Evolutionary conservation across 2,113 vertebrate species (phyloP).

Genomic region (Eidolon helvum): DNA sequence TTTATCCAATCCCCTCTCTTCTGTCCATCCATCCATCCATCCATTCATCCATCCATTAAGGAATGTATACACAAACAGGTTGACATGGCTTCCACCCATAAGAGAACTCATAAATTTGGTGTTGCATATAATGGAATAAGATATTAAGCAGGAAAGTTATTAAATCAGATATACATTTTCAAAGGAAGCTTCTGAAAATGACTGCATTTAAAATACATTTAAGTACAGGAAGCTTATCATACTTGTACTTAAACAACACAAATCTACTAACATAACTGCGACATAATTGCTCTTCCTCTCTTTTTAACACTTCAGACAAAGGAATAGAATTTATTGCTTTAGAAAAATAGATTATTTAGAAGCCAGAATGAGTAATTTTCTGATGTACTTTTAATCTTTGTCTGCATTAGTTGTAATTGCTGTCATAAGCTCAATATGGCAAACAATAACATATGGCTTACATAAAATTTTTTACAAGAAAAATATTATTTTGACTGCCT

Average conservation of each 20-base stretch:
- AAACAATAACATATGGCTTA: neutral
- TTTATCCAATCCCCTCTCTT: neutral
- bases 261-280: neutral
- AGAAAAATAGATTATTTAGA: slow-evolving; percentile 6
- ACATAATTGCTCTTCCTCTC: neutral
- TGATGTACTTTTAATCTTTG: slow-evolving; percentile 46
- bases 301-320: slow-evolving; percentile 17
- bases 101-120: neutral
- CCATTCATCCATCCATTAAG: neutral
- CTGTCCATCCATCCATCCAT: neutral
- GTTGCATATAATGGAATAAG: neutral
- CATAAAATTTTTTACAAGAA: slow-evolving; percentile 11
- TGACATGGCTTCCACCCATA: neutral
- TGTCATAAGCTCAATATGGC: slow-evolving; percentile 20
- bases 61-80: neutral
- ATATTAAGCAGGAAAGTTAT: slow-evolving; percentile 6
- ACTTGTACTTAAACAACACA: neutral
- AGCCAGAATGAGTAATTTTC: slow-evolving; percentile 44
- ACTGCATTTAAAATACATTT: slow-evolving; percentile 19
- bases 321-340: neutral
- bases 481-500: slow-evolving; percentile 45
- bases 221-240: neutral
- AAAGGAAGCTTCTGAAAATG: neutral
- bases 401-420: slow-evolving; percentile 2
- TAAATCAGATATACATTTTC: slow-evolving; percentile 38